phyloP scores from a whole-genome alignment of 2,797 vertebrate species.

The Siniperca obscura region DNA sequence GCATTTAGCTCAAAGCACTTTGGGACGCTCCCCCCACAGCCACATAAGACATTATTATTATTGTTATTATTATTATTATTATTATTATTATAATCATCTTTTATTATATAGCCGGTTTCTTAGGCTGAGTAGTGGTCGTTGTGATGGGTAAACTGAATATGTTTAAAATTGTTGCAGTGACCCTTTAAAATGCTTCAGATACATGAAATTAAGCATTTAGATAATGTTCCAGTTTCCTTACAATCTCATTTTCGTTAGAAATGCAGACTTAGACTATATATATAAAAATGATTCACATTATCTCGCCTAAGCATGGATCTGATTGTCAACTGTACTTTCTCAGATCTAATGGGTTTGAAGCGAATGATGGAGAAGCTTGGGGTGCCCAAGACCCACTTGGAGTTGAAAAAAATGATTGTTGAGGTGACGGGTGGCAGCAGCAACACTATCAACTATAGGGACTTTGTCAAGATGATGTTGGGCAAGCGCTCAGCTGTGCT shows the following conservation, averaged over 20 bases:
- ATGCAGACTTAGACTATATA: neutral
- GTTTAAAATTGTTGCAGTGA: neutral
- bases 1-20: too few species aligned
- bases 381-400: slow-evolving; percentile 95
- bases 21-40: too few species aligned
- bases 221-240: neutral
- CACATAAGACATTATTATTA: too few species aligned
- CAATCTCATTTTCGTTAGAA: neutral
- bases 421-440: slow-evolving; percentile 94
- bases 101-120: too few species aligned
- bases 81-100: too few species aligned
- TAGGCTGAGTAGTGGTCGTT: neutral
- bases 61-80: too few species aligned
- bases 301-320: neutral
- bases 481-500: slow-evolving; percentile 96
- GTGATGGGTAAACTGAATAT: neutral
- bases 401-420: slow-evolving; percentile 97
- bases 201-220: neutral
- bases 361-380: slow-evolving; percentile 99
- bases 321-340: neutral
- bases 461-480: slow-evolving; percentile 98
- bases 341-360: slow-evolving; percentile 98
- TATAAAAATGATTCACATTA: neutral
- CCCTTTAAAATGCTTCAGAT: neutral
- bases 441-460: slow-evolving; percentile 95